Conservation (phyloP, 35 echinoderm and acorn worm genomes). For the Patiria miniata region DNA sequence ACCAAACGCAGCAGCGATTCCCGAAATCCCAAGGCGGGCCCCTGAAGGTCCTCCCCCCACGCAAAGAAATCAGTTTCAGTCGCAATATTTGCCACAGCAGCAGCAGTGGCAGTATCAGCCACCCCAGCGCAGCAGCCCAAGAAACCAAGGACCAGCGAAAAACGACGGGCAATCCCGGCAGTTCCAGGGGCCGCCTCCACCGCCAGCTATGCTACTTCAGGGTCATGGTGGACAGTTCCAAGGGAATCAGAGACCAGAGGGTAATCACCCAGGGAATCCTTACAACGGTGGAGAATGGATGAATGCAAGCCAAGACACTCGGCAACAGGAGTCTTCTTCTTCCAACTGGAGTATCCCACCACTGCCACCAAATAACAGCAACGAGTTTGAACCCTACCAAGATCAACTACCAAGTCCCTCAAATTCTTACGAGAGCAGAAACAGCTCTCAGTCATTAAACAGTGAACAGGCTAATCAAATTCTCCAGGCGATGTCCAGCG, state of each 20-base stretch:
- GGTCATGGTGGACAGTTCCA: background rate
- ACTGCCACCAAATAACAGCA: background rate
- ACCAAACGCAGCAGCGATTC: background rate
- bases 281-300: background rate
- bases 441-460: background rate
- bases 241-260: background rate
- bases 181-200: background rate
- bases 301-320: constrained; percentile 18
- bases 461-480: constrained; percentile 16
- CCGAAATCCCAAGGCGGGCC: background rate
- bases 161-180: background rate
- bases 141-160: background rate
- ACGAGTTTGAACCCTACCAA: background rate
- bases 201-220: constrained; percentile 11
- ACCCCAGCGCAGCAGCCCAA: background rate
- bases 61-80: background rate
- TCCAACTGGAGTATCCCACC: background rate
- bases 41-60: background rate
- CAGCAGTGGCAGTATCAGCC: constrained; percentile 9
- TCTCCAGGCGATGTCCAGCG: constrained; percentile 29
- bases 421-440: background rate
- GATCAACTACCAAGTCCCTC: background rate
- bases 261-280: no score
- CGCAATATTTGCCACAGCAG: background rate
- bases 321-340: background rate